Percentiles rank a stretch among this genome's conserved stretches.
phyloP scores from a whole-genome alignment of 2,113 vertebrate genomes.

The Clarias batrachus region DNA sequence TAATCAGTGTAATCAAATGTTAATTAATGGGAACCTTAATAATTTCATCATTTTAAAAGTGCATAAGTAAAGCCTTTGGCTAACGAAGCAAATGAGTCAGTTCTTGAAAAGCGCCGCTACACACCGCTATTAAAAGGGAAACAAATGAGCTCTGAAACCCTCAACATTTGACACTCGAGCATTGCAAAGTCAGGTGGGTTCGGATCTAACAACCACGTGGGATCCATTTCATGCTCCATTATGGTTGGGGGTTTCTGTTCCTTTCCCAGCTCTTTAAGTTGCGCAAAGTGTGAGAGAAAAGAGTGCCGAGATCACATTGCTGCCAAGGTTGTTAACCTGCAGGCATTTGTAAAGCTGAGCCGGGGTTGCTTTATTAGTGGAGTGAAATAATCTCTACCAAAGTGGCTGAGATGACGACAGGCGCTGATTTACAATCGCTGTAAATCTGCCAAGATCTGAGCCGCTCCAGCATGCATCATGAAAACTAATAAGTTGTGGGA shows the following conservation, averaged over 20 bases:
- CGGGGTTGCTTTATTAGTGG: conserved; percentile 53
- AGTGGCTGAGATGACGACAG: conserved; percentile 44
- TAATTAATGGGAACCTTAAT: conserved; percentile 5
- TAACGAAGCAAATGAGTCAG: conserved; percentile 26
- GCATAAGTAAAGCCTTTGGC: background rate
- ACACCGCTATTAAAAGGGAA: conserved; percentile 49
- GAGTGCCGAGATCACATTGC: conserved; percentile 33
- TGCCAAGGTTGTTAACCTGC: conserved; percentile 60
- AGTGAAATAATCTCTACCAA: conserved; percentile 49
- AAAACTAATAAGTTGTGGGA: conserved; percentile 62
- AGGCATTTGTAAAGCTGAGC: conserved; percentile 57
- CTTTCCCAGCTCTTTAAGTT: conserved; percentile 41
- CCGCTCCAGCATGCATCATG: conserved; percentile 57
- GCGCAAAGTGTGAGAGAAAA: conserved; percentile 31
- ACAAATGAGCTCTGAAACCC: conserved; percentile 41
- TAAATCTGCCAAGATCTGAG: conserved; percentile 48
- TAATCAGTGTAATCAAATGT: background rate
- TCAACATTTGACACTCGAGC: conserved; percentile 42
- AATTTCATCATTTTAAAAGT: conserved; percentile 8
- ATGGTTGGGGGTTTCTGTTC: conserved; percentile 39
- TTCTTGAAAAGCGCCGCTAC: conserved; percentile 13
- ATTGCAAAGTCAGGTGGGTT: conserved; percentile 42
- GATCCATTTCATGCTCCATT: conserved; percentile 54
- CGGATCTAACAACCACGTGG: conserved; percentile 50
- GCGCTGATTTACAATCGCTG: conserved; percentile 53